Evolutionary conservation across 2,113 vertebrate species (phyloP), one percentile per base, ranked within the genome.

Genomic region (Typhlomys cinereus): DNA sequence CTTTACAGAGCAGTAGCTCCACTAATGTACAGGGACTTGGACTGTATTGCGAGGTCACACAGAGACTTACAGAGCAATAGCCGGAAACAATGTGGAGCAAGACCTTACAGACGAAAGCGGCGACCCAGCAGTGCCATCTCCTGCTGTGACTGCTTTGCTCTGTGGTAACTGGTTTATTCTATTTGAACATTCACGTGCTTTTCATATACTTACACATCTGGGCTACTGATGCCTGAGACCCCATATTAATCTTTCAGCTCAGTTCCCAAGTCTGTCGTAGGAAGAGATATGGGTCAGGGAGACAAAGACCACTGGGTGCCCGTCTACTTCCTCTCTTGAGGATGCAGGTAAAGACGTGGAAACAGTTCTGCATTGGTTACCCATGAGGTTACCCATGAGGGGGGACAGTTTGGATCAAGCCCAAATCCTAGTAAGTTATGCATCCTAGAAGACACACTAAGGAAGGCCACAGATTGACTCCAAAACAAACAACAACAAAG

Each of bases 381-480:
- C n/a, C n/a, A n/a, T n/a, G n/a, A n/a, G n/a, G n/a, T n/a, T n/a
- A n/a, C n/a, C n/a, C n/a, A n/a, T n/a, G n/a, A n/a, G n/a, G n/a
- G n/a, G n/a, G n/a, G n/a, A n/a, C n/a, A 66, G 15, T 15, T 59
- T n/a, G n/a, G n/a, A n/a, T n/a, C 18, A 85, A 79, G 64, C 31
- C 11, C 14, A 84, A 78, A 66, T 15, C 31, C n/a, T 18, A 41
- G 34, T 46, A 25, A 46, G 50, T 21, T 31, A 29, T 23, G 50
- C 9, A 10, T 48, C 18, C 2, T 12, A 18, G 25, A 62, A 59
- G 34, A 0, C 20, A 52, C 5, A 39, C 4, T 0, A 20, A 20
- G 4, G 15, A 85, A 88, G 41, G 82, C 48, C 7, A n/a, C 21
- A 57, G 10, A 21, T 9, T 69, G 41, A 61, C 88, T 88, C 44